Percentiles rank a stretch among this genome's conserved stretches.
phyloP scores from a whole-genome alignment of 2,888 invertebrate genomes.

The Plutella xylostella region DNA sequence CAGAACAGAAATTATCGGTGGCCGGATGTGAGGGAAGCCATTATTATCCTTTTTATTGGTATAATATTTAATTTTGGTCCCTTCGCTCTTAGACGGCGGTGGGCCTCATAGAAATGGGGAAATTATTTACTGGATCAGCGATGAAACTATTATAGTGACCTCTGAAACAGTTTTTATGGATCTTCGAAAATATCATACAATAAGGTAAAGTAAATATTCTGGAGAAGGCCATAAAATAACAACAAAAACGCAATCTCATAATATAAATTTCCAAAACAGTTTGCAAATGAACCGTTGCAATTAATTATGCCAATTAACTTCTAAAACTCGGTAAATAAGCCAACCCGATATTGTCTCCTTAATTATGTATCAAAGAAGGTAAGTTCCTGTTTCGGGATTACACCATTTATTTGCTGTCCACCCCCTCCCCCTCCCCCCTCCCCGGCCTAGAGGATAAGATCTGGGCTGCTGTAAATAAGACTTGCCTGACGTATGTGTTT shows the following conservation, averaged over 20 bases:
- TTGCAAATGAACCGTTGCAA: too few species aligned
- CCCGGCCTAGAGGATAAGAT: too few species aligned
- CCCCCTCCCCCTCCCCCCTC: too few species aligned
- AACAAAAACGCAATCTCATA: too few species aligned
- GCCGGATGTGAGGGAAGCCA: constrained; percentile 59
- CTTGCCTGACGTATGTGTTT: constrained; percentile 28
- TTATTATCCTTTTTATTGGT: constrained; percentile 69
- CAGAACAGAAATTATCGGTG: constrained; percentile 56
- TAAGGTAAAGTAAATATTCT: too few species aligned
- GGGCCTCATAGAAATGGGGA: constrained; percentile 54
- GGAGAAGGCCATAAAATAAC: too few species aligned
- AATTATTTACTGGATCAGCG: constrained; percentile 41
- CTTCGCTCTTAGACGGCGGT: constrained; percentile 31
- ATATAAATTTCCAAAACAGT: too few species aligned
- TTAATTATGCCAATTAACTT: too few species aligned
- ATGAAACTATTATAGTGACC: constrained; percentile 18
- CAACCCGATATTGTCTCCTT: too few species aligned
- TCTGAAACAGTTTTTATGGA: too few species aligned
- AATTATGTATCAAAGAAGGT: constrained; percentile 14
- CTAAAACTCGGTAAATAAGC: too few species aligned
- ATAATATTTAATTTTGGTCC: constrained; percentile 68
- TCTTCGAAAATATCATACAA: too few species aligned
- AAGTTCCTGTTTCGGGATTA: constrained; percentile 27
- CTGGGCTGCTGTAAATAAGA: constrained; percentile 34
- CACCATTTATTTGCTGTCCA: constrained; percentile 39